Evolutionary conservation across 2,888 invertebrate genomes (phyloP).

Genomic region (Himalopsyche kuldschensis): DNA sequence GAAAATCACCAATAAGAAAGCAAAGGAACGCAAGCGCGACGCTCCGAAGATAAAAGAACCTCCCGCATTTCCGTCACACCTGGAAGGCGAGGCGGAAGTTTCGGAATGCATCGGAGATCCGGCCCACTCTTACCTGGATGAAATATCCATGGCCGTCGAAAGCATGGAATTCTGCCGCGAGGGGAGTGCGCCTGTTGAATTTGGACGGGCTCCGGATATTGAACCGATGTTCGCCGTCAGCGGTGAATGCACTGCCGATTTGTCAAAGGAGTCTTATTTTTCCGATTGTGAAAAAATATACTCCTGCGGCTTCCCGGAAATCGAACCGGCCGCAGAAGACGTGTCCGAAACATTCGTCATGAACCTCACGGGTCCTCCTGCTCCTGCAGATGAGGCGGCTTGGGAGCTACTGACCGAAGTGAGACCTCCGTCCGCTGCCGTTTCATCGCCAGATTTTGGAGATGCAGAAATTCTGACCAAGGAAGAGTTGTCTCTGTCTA

Average conservation of each 20-base stretch:
- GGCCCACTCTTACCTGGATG: constrained; percentile 20
- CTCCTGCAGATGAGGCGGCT: constrained; percentile 22
- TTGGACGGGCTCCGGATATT: neutral
- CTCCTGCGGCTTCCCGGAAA: neutral
- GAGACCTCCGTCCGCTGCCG: neutral
- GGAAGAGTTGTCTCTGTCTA: neutral
- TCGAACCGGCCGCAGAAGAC: neutral
- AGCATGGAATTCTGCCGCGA: constrained; percentile 27
- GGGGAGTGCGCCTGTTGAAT: constrained; percentile 19
- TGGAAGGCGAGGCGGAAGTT: neutral
- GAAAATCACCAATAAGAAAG: neutral
- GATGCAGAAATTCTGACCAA: neutral
- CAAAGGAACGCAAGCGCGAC: neutral
- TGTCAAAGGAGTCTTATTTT: neutral
- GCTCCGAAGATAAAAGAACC: neutral
- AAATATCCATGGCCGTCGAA: constrained; percentile 36
- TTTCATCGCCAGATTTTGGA: neutral
- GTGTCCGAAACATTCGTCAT: constrained; percentile 10
- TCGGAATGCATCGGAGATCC: neutral
- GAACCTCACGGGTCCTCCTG: constrained; percentile 2
- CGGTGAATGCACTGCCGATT: neutral
- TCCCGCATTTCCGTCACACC: too few species aligned
- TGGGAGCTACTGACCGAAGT: constrained; percentile 36
- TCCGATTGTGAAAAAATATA: neutral
- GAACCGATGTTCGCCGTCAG: neutral